Conservation (phyloP, 30 jellyfish, hydroid and myxozoan species). For the Turritopsis dohrnii region DNA sequence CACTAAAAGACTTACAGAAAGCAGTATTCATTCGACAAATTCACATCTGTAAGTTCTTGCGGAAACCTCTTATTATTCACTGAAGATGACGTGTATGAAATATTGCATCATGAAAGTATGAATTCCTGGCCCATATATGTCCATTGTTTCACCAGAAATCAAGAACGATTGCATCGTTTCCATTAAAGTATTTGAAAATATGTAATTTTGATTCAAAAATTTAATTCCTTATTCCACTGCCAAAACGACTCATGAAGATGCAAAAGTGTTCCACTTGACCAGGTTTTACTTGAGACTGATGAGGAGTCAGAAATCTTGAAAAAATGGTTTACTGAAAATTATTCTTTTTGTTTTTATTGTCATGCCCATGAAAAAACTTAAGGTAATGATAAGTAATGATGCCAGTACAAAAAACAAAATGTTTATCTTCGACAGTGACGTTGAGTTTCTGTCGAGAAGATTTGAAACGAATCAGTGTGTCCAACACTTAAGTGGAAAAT, state of each 20-base stretch:
- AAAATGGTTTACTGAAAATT: too few relatives aligned
- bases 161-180: conserved; percentile 44
- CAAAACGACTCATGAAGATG: conserved; percentile 62
- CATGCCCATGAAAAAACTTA: too few relatives aligned
- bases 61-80: conserved; percentile 72
- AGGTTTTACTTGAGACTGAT: conserved; percentile 74
- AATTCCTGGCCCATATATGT: conserved; percentile 69
- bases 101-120: conserved; percentile 48
- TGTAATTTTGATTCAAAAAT: conserved; percentile 82
- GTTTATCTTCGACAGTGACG: too few relatives aligned
- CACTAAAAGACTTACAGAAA: conserved; percentile 53
- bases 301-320: too few relatives aligned
- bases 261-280: conserved; percentile 65
- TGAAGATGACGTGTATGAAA: conserved; percentile 56
- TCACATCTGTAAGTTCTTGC: conserved; percentile 29
- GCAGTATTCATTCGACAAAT: conserved; percentile 40
- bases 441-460: too few relatives aligned
- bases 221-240: conserved; percentile 72
- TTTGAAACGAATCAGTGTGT: too few relatives aligned
- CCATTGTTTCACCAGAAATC: conserved; percentile 82
- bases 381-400: too few relatives aligned
- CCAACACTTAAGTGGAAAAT: too few relatives aligned
- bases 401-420: too few relatives aligned
- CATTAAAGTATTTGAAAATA: conserved; percentile 55
- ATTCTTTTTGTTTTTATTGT: too few relatives aligned